Conservation (phyloP, 2,888 invertebrate species). For the Octodonta nipae region DNA sequence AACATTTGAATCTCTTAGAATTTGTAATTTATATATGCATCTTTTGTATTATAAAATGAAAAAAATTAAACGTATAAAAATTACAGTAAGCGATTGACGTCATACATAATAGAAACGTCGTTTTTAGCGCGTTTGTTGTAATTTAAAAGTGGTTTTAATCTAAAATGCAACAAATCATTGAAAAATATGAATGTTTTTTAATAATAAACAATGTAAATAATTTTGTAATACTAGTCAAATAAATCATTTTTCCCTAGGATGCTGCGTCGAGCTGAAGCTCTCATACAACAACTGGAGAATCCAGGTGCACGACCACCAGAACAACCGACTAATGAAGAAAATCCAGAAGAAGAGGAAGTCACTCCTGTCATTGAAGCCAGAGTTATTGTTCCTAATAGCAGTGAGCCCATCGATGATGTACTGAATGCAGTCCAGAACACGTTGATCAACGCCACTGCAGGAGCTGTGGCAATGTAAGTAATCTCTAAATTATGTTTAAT, state of each 20-base stretch:
- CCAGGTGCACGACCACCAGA: conserved; percentile 24
- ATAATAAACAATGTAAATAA: too few species aligned
- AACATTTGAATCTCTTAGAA: too few species aligned
- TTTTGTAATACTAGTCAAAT: background rate
- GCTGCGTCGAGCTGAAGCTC: conserved; percentile 37
- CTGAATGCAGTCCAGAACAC: conserved; percentile 28
- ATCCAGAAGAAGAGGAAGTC: conserved; percentile 32
- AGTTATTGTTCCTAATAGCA: conserved; percentile 30
- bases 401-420: conserved; percentile 28
- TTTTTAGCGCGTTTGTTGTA: too few species aligned
- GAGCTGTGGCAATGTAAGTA: conserved; percentile 19
- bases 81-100: too few species aligned
- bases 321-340: conserved; percentile 23
- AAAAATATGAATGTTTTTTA: too few species aligned
- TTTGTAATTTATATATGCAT: too few species aligned
- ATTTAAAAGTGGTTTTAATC: too few species aligned
- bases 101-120: too few species aligned
- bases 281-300: conserved; percentile 37
- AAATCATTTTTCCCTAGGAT: conserved; percentile 27
- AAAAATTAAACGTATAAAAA: too few species aligned
- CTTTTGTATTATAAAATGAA: too few species aligned
- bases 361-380: conserved; percentile 35
- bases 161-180: too few species aligned
- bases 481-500: too few species aligned
- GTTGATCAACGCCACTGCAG: conserved; percentile 21